phyloP scores from a whole-genome alignment of 30 jellyfish, hydroid and myxozoan species.

The Aurelia coerulea region DNA sequence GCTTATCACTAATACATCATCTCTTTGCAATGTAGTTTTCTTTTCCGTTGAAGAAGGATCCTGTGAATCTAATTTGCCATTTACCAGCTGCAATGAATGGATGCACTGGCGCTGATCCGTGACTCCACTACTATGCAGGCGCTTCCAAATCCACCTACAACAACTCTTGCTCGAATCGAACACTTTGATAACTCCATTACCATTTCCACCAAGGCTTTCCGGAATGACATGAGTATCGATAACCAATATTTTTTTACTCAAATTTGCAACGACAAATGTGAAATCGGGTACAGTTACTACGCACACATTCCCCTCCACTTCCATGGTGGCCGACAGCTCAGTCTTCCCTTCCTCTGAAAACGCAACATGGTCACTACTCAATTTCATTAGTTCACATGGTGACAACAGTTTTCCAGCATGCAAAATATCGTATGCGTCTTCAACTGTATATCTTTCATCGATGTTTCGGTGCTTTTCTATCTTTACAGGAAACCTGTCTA shows the following conservation, averaged over 20 bases:
- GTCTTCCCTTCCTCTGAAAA: no score
- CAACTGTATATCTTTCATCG: neutral
- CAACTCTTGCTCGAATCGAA: neutral
- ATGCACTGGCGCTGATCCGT: neutral
- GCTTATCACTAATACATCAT: no score
- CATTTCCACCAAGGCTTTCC: neutral
- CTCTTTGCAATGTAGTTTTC: no score
- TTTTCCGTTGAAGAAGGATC: no score
- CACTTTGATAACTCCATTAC: conserved; percentile 21
- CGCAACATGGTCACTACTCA: no score
- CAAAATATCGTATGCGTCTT: neutral
- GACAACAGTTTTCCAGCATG: neutral
- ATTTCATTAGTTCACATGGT: neutral
- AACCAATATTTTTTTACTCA: neutral
- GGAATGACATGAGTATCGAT: conserved; percentile 23
- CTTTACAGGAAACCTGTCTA: no score
- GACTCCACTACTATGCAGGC: conserved; percentile 14
- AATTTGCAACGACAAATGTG: conserved; percentile 15
- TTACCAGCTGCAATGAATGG: conserved; percentile 1
- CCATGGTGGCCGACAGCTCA: no score
- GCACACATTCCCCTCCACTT: no score
- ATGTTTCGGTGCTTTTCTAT: neutral
- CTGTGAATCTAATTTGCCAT: neutral
- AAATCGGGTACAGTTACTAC: conserved; percentile 2
- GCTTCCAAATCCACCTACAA: conserved; percentile 28